Conservation (phyloP, 2,113 vertebrate genomes). For the Polypterus bichir region DNA sequence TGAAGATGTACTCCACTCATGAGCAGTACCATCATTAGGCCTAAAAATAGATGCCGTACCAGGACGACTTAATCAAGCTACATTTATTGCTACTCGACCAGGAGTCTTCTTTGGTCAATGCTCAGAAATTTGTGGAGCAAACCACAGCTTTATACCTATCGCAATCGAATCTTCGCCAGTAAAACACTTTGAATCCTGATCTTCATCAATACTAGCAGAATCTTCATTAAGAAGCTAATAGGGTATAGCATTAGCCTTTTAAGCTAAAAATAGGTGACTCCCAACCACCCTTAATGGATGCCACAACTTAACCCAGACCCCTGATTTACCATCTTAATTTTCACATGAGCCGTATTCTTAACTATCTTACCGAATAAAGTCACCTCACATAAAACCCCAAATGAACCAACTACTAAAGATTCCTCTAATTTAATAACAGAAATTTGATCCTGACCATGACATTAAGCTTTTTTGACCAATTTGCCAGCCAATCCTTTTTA, state of each 20-base stretch:
- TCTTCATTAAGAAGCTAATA: constrained; percentile 26
- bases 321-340: constrained; percentile 13
- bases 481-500: background rate
- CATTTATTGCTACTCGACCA: constrained; percentile 16
- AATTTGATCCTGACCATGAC: constrained; percentile 22
- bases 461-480: constrained; percentile 22
- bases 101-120: constrained; percentile 24
- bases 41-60: constrained; percentile 25
- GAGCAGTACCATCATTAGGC: constrained; percentile 17
- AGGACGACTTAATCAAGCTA: constrained; percentile 24
- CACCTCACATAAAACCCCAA: background rate
- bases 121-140: constrained; percentile 27
- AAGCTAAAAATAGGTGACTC: constrained; percentile 25
- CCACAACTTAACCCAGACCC: constrained; percentile 24
- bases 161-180: constrained; percentile 22
- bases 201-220: constrained; percentile 13
- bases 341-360: constrained; percentile 15
- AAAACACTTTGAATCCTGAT: constrained; percentile 22
- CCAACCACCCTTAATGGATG: constrained; percentile 26
- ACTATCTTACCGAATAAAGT: constrained; percentile 7
- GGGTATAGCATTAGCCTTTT: constrained; percentile 29
- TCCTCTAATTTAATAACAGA: background rate
- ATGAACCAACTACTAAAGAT: background rate
- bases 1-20: constrained; percentile 24
- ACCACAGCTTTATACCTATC: constrained; percentile 29